Evolutionary conservation across 2,797 vertebrate genomes (phyloP).

Genomic region (Phoxinus dragarum): DNA sequence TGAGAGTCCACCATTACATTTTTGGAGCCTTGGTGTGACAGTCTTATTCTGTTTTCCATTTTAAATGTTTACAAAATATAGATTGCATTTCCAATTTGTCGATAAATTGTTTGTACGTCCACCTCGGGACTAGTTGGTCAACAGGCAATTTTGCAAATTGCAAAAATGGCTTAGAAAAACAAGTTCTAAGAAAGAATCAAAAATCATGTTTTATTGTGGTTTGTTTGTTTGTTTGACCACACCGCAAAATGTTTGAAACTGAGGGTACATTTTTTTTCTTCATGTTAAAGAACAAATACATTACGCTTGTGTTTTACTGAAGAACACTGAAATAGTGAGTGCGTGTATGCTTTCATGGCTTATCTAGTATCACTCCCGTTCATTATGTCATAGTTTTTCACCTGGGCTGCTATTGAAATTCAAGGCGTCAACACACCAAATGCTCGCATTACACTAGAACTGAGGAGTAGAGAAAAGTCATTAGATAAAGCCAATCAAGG

Average conservation of each 20-base stretch:
- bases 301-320: not conserved
- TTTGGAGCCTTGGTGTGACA: too few relatives aligned
- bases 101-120: not conserved
- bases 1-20: too few relatives aligned
- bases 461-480: conserved; percentile 44
- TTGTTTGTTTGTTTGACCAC: not conserved
- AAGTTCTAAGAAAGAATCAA: not conserved
- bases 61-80: not conserved
- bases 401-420: conserved; percentile 27
- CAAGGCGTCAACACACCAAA: conserved; percentile 22
- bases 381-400: conserved; percentile 22
- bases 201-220: not conserved
- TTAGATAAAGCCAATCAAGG: conserved; percentile 53
- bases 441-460: conserved; percentile 26
- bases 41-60: not conserved
- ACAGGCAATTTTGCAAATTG: not conserved
- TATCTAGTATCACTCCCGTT: conserved; percentile 1
- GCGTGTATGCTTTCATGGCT: not conserved
- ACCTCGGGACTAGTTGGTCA: not conserved
- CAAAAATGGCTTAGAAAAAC: not conserved
- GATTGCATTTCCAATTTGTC: not conserved
- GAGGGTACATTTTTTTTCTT: not conserved
- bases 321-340: not conserved
- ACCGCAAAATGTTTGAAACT: not conserved
- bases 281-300: not conserved